Conservation (phyloP, 2,888 invertebrate species). For the Ennomos quercinarius region DNA sequence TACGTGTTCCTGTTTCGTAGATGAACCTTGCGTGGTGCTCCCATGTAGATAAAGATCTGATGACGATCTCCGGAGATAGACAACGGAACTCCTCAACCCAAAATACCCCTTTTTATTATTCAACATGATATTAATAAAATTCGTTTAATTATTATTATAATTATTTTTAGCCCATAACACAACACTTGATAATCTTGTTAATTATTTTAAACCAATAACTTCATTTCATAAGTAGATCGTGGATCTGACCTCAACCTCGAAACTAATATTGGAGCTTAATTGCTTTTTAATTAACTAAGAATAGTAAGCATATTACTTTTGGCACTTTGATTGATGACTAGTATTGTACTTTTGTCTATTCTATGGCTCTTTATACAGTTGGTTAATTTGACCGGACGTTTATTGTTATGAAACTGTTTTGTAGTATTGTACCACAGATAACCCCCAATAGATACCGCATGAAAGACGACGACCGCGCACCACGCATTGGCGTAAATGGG, state of each 20-base stretch:
- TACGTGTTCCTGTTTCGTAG: too few species aligned
- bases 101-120: too few species aligned
- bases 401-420: slow-evolving; percentile 29
- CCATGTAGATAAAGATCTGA: too few species aligned
- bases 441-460: too few species aligned
- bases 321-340: slow-evolving; percentile 64
- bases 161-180: too few species aligned
- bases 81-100: too few species aligned
- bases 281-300: slow-evolving; percentile 64
- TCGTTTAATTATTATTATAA: too few species aligned
- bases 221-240: slow-evolving; percentile 18
- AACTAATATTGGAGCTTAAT: slow-evolving; percentile 53
- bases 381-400: slow-evolving; percentile 19
- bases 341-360: slow-evolving; percentile 13
- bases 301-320: slow-evolving; percentile 42
- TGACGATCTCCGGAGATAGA: too few species aligned
- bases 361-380: slow-evolving; percentile 10
- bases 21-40: too few species aligned
- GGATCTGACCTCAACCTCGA: slow-evolving; percentile 24
- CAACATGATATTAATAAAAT: too few species aligned
- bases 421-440: slow-evolving; percentile 15
- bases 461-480: too few species aligned
- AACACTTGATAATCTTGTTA: neutral
- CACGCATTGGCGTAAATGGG: too few species aligned
- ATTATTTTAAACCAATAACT: slow-evolving; percentile 1